These are phyloP conservation scores for Crocidura indochinensis DNA, from an alignment of 2,797 vertebrate genomes.

Conservation along the genomic window DNA sequence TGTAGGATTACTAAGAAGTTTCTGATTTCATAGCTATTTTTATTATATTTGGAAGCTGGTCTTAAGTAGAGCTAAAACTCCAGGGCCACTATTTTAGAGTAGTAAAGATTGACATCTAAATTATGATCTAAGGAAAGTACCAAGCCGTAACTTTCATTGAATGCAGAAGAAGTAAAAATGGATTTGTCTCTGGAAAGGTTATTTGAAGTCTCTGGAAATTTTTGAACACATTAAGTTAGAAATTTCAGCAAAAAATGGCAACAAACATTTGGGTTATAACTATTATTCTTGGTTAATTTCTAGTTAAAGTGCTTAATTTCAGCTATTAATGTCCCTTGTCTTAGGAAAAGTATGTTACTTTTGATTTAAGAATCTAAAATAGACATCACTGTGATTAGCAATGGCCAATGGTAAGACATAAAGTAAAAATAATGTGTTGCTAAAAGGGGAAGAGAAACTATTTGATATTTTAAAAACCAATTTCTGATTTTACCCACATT, in stretches of 20 bases:
- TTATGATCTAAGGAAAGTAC: slow-evolving; percentile 81
- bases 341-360: slow-evolving; percentile 1
- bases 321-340: slow-evolving; percentile 33
- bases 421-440: slow-evolving; percentile 7
- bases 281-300: slow-evolving; percentile 76
- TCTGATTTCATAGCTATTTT: slow-evolving; percentile 85
- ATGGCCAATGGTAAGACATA: neutral
- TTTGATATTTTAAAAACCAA: neutral
- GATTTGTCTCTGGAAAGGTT: slow-evolving; percentile 73
- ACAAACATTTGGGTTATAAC: slow-evolving; percentile 64
- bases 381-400: slow-evolving; percentile 34
- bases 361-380: slow-evolving; percentile 57
- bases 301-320: slow-evolving; percentile 67
- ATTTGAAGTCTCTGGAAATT: slow-evolving; percentile 63
- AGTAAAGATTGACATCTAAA: slow-evolving; percentile 85
- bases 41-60: slow-evolving; percentile 83
- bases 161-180: slow-evolving; percentile 63
- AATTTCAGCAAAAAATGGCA: slow-evolving; percentile 65
- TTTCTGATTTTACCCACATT: slow-evolving; percentile 26
- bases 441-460: neutral
- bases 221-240: slow-evolving; percentile 66
- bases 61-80: slow-evolving; percentile 82
- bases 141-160: slow-evolving; percentile 71
- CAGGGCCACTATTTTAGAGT: slow-evolving; percentile 80
- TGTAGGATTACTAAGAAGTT: slow-evolving; percentile 84